Evolutionary conservation across 1,140 invertebrate genomes (phyloP).

Genomic region (Helicoverpa armigera): DNA sequence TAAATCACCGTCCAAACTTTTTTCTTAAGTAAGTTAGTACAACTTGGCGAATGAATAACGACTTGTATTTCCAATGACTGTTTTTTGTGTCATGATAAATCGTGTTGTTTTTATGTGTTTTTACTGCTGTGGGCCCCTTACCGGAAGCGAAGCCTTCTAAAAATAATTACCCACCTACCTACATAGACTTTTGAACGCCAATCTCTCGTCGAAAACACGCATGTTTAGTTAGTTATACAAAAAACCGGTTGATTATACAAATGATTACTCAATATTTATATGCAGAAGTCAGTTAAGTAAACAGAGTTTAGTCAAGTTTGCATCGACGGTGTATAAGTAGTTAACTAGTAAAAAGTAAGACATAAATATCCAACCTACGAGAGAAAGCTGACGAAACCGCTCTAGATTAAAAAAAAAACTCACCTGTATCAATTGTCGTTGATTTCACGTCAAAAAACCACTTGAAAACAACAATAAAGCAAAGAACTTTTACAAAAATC

Average conservation of each 20-base stretch:
- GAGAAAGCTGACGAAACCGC: slow-evolving; percentile 62
- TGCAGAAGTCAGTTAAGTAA: neutral
- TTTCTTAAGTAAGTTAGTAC: neutral
- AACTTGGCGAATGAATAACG: neutral
- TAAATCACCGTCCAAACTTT: neutral
- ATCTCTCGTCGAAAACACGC: slow-evolving; percentile 8
- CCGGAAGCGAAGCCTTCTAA: slow-evolving; percentile 10
- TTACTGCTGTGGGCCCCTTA: slow-evolving; percentile 2
- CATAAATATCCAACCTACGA: slow-evolving; percentile 55
- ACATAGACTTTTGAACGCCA: slow-evolving; percentile 2
- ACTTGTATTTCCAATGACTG: neutral
- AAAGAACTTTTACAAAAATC: slow-evolving; percentile 63
- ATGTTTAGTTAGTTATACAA: slow-evolving; percentile 20
- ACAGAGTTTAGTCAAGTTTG: neutral
- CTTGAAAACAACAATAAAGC: slow-evolving; percentile 50
- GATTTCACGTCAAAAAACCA: slow-evolving; percentile 65
- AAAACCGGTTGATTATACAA: slow-evolving; percentile 19
- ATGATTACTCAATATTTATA: slow-evolving; percentile 24
- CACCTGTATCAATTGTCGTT: slow-evolving; percentile 64
- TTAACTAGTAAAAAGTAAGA: neutral
- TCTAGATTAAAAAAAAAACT: slow-evolving; percentile 61
- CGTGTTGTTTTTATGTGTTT: slow-evolving; percentile 12
- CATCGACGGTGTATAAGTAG: neutral
- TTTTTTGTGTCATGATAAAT: slow-evolving; percentile 33
- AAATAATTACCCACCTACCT: slow-evolving; percentile 6